Evolutionary conservation across 2,888 invertebrate species (phyloP).

Genomic region (Anoplius nigerrimus): DNA sequence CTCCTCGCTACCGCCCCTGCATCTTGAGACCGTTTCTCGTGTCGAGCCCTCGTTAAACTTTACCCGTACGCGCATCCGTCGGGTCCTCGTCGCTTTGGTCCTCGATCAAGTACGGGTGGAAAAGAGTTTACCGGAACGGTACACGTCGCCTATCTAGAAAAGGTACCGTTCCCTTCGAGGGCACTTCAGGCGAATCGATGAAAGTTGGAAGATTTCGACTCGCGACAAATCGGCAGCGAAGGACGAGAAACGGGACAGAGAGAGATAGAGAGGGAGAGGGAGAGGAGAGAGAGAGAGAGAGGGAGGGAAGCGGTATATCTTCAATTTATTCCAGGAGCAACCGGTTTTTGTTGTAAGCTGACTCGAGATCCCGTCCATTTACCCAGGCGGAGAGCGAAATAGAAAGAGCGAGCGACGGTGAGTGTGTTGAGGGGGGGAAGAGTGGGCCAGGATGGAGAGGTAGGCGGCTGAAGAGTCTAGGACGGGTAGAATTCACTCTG

Average conservation of each 20-base stretch:
- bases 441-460: constrained; percentile 12
- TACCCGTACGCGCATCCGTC: too few relatives aligned
- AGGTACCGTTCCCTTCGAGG: too few relatives aligned
- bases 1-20: too few relatives aligned
- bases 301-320: constrained; percentile 43
- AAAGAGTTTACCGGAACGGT: too few relatives aligned
- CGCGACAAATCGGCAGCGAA: constrained; percentile 19
- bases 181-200: not conserved
- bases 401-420: not conserved
- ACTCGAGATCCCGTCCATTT: constrained; percentile 51
- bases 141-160: too few relatives aligned
- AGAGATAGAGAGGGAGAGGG: too few relatives aligned
- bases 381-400: constrained; percentile 20
- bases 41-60: too few relatives aligned
- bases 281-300: constrained; percentile 5
- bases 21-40: too few relatives aligned
- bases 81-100: too few relatives aligned
- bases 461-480: constrained; percentile 26
- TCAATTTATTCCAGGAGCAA: constrained; percentile 54
- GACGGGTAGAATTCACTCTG: constrained; percentile 48
- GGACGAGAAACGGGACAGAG: not conserved
- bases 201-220: constrained; percentile 42
- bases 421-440: not conserved
- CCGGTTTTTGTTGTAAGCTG: constrained; percentile 56
- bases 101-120: too few relatives aligned